Evolutionary conservation across 2,797 vertebrate genomes (phyloP), one percentile per base, ranked within the genome.

Genomic region (Mionectes olivaceus): DNA sequence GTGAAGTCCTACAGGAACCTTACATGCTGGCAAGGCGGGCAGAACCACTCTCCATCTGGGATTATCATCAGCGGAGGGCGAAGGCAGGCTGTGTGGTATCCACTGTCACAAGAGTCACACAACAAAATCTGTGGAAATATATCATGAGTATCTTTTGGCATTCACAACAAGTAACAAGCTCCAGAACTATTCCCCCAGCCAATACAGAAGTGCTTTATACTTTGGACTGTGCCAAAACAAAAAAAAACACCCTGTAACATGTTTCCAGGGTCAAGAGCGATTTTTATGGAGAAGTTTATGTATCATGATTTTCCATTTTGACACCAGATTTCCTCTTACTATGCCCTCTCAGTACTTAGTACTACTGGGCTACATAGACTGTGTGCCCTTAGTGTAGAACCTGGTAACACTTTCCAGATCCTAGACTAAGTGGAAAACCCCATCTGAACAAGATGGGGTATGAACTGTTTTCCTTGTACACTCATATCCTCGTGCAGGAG

Each of bases 41-140:
- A 99, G 98, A 99, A 99, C 99, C 99, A 99, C 91, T 99, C 99
- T 97, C 99, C 99, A 3, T 99, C 99, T 1, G 99, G 99, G 87
- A 99, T 99, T 91, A 99, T 96, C 99, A 99, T 99, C 95, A 99
- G 97, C 0, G 99, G 99, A 21, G 99, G 99, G 12, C 99, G 98
- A 79, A 99, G 98, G 83, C 99, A 99, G 86, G 99, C 99, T 0
- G 99, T 99, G 96, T 99, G 99, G 96, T 99, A 99, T 2, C 99
- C 99, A 1, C 98, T 99, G 95, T 99, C 99, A 90, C 99, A 99
- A 1, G 98, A 99, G 97, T 99, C 99, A 64, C 99, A 99, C 87
- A 99, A 97, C 94, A 99, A 98, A 96, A 99, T 99, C 99, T 99
- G 97, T 7, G 50, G 92, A 80, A 94, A 94, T 7, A n/a, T 21